Evolutionary conservation across 1,140 invertebrate species (phyloP).

Genomic region (Drosophila sp.): DNA sequence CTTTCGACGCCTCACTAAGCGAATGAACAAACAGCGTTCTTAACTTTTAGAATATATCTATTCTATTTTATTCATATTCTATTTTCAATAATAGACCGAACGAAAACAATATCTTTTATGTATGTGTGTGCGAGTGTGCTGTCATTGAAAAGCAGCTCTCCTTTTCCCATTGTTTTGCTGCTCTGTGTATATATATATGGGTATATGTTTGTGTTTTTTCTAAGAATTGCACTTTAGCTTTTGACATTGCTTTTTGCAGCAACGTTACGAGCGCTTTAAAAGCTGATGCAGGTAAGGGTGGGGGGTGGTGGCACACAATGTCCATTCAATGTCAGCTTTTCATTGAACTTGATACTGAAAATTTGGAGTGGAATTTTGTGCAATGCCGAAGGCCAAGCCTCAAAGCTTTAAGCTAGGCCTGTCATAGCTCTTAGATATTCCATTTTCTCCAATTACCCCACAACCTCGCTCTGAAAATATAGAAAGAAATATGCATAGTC

Average conservation of each 20-base stretch:
- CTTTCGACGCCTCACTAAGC: constrained; percentile 55
- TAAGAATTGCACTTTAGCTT: constrained; percentile 54
- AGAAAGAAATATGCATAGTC: not conserved
- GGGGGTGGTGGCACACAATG: not conserved
- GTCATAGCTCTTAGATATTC: not conserved
- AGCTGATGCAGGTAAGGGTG: constrained; percentile 8
- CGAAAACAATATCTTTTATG: constrained; percentile 13
- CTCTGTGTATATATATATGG: not conserved
- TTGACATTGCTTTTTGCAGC: constrained; percentile 47
- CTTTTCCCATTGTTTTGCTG: not conserved
- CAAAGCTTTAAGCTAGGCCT: constrained; percentile 5
- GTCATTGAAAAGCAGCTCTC: constrained; percentile 10
- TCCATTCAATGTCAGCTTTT: constrained; percentile 72
- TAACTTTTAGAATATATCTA: not conserved
- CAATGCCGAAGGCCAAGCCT: constrained; percentile 28
- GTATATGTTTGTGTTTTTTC: constrained; percentile 15
- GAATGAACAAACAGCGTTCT: constrained; percentile 2
- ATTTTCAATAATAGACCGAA: constrained; percentile 43
- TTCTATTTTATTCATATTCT: constrained; percentile 32
- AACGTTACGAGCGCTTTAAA: constrained; percentile 33
- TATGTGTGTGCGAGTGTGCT: constrained; percentile 15
- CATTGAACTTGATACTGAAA: constrained; percentile 79
- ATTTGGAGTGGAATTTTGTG: constrained; percentile 48
- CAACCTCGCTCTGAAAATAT: not conserved
- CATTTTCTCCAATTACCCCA: not conserved